Base-by-base conservation (phyloP, 2,797 vertebrate species). In the Sciaenops ocellatus region DNA sequence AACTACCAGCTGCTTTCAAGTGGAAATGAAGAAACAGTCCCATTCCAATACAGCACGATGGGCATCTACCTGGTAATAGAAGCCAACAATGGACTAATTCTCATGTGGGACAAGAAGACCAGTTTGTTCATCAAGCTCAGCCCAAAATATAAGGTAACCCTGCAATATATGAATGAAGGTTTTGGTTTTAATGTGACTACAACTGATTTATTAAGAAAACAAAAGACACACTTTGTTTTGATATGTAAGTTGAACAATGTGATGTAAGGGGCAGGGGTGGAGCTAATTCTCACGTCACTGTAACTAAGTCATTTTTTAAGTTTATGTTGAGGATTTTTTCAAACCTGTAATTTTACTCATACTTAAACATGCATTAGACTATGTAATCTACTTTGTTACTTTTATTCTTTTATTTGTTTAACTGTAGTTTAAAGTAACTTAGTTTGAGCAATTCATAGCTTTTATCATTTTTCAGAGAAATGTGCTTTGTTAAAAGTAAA, bases 21-120 rank as follows among this genome's bases (percentile, higher is more conserved):
- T 87, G 92, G 85, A n/a, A 30, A 83, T 0, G 89, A 88, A 0
- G 46, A 82, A 1, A 51, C 83, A 1, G 72, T 90, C 44, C 94
- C 95, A 0, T 97, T 95, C 80, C 88, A 48, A 20, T 85, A 96
- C 51, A 93, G 92, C 17, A 88, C 80, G 1, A 95, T 95, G 95
- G 97, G 97, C 22, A 92, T 94, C 69, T 98, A 97, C 82, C 60
- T 98, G 76, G 94, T 98, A 6, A 80, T 97, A 24, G 96, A 97
- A 89, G 92, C 93, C 5, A 90, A 77, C 12, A 90, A 86, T 0
- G 96, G 96, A 12, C 52, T 98, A 56, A 92, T 95, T 10, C 80
- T 97, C 68, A 94, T 97, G 75, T 99, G 98, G 98, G 96, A 99
- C 91, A 95, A 92, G 76, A 96, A 93, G 89, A 97, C 96, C 74